phyloP scores from a whole-genome alignment of 2,888 invertebrate genomes.

The Scaptomyza tumidula region DNA sequence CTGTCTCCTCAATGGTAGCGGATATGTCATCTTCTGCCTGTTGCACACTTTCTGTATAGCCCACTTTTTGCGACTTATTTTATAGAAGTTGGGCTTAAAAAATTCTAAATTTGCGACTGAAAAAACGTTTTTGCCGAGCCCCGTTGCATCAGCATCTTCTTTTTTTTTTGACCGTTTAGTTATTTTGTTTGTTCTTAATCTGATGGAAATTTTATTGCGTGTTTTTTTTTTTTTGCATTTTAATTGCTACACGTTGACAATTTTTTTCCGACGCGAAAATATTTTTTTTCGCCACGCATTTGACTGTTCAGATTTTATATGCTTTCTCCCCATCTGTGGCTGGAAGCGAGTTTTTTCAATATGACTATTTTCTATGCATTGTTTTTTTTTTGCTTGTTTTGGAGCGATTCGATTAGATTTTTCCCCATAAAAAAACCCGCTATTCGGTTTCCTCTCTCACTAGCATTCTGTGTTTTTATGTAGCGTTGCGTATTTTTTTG shows the following conservation, averaged over 20 bases:
- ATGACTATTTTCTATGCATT: slow-evolving; percentile 47
- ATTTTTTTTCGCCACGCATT: slow-evolving; percentile 71
- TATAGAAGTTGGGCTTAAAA: slow-evolving; percentile 13
- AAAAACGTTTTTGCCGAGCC: slow-evolving; percentile 62
- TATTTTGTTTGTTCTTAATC: slow-evolving; percentile 71
- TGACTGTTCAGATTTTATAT: slow-evolving; percentile 60
- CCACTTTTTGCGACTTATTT: slow-evolving; percentile 2
- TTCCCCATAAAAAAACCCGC: slow-evolving; percentile 54
- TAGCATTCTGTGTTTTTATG: slow-evolving; percentile 44
- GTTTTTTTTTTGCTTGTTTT: slow-evolving; percentile 52
- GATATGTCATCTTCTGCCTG: slow-evolving; percentile 29
- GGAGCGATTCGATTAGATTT: slow-evolving; percentile 74
- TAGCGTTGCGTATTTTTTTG: slow-evolving; percentile 28
- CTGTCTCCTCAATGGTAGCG: not conserved
- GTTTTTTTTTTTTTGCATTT: slow-evolving; percentile 66
- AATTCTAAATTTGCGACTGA: slow-evolving; percentile 62
- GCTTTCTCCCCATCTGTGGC: slow-evolving; percentile 14
- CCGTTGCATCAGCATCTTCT: slow-evolving; percentile 40
- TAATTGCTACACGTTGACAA: slow-evolving; percentile 57
- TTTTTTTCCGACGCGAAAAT: slow-evolving; percentile 61
- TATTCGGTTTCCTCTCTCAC: slow-evolving; percentile 53
- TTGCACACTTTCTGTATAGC: slow-evolving; percentile 24
- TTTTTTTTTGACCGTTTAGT: slow-evolving; percentile 41
- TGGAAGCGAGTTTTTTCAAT: slow-evolving; percentile 49
- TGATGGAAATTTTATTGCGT: slow-evolving; percentile 62